Conservation (phyloP, 1,140 invertebrate genomes). For the Acromyrmex heyeri region DNA sequence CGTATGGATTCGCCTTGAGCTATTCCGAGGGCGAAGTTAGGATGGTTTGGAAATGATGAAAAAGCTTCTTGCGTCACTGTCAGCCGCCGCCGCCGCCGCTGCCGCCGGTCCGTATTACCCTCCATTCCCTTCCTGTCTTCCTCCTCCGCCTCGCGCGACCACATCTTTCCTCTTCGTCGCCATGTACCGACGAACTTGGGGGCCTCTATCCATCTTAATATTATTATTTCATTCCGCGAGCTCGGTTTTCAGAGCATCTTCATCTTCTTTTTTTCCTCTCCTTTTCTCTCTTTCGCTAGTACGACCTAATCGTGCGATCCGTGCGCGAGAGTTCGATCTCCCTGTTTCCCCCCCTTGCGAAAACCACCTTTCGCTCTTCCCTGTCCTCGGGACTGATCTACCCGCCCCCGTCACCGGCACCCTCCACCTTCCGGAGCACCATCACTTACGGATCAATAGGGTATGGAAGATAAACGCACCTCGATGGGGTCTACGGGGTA, state of each 20-base stretch:
- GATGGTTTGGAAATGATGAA: constrained; percentile 78
- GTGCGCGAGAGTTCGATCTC: constrained; percentile 76
- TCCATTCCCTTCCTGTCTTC: constrained; percentile 43
- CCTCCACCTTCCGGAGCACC: constrained; percentile 77
- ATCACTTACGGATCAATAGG: constrained; percentile 84
- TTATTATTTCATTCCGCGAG: constrained; percentile 84
- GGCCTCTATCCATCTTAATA: constrained; percentile 82
- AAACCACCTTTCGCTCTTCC: constrained; percentile 71
- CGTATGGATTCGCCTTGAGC: constrained; percentile 76
- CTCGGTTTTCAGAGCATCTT: constrained; percentile 77
- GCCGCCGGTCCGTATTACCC: constrained; percentile 45
- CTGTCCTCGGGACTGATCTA: constrained; percentile 64
- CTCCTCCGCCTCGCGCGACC: constrained; percentile 13
- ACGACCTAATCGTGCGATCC: constrained; percentile 81
- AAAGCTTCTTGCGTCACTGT: constrained; percentile 78
- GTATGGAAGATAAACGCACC: constrained; percentile 81
- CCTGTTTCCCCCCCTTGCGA: constrained; percentile 68
- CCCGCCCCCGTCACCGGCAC: constrained; percentile 72
- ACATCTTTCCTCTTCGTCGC: constrained; percentile 45
- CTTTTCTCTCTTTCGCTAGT: constrained; percentile 33
- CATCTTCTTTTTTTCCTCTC: neutral
- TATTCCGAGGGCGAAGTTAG: constrained; percentile 74
- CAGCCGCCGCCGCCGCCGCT: constrained; percentile 63
- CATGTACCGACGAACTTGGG: constrained; percentile 77
- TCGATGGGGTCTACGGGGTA: constrained; percentile 66